Evolutionary conservation across 1,140 invertebrate species (phyloP), one percentile per base, ranked within the genome.

Genomic region (Pseudomyrmex sp.): DNA sequence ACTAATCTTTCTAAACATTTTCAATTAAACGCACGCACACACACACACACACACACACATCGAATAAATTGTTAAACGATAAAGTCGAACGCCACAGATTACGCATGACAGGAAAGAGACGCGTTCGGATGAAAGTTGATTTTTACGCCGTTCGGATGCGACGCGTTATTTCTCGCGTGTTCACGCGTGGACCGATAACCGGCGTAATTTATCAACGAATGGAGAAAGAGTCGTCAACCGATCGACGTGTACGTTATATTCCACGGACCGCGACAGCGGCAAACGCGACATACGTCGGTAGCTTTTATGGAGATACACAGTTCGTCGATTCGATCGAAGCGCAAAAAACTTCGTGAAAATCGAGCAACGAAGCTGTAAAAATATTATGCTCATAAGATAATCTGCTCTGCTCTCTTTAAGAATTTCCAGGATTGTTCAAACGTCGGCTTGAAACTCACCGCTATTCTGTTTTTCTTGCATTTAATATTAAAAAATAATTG

Each of bases 171-270:
- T 82, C 80, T 63, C 74, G 80, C 80, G 70, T 82, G 48, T 82
- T 82, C 72, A 82, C 69, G 80, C 50, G 52, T 63, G 44, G 18
- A 50, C 20, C 54, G 76, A 80, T 80, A 80, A 72, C 76, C 76
- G 23, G 54, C 44, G 66, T 80, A 80, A 80, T 80, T 80, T 80
- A 80, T 80, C 76, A 80, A 72, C 56, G 68, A 70, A 72, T 72
- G 54, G 54, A 5, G 15, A 80, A 66, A 80, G 66, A 80, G 44
- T 72, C 76, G 54, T 80, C 76, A 70, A 80, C 15, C 68, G 76
- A 61, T 80, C 66, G 76, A 80, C 66, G 50, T 50, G 50, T 50
- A 80, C 54, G 76, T 70, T 80, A 80, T 72, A 59, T 4, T 59
- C 44, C 20, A 80, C 72, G n/a, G 23, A 35, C n/a, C 23, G 54